These are phyloP conservation scores for Neocloeon triangulifer DNA, from an alignment of 1,140 invertebrate genomes.

Conservation along the genomic window DNA sequence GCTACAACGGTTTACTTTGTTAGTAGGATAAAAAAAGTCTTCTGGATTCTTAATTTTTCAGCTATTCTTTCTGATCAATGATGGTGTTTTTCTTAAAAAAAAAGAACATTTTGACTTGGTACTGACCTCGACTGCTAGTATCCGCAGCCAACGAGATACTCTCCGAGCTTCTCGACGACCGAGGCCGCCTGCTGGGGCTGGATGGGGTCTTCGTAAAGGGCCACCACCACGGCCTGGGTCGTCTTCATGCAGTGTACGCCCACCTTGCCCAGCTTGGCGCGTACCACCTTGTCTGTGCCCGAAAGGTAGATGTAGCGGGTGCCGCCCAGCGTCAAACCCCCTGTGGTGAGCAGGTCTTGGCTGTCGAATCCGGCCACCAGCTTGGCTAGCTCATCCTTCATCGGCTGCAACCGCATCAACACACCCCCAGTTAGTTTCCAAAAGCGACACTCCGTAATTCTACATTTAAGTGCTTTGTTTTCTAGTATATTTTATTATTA, in stretches of 20 bases:
- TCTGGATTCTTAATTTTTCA: too few species aligned
- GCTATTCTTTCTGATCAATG: too few species aligned
- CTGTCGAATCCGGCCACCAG: slow-evolving; percentile 69
- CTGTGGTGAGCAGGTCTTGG: slow-evolving; percentile 59
- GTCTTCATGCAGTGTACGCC: slow-evolving; percentile 89
- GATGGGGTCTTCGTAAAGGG: slow-evolving; percentile 81
- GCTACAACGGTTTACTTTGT: too few species aligned
- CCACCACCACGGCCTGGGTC: slow-evolving; percentile 77
- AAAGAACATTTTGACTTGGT: slow-evolving; percentile 13
- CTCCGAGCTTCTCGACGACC: slow-evolving; percentile 85
- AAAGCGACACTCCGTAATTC: too few species aligned
- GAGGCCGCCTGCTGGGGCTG: slow-evolving; percentile 84
- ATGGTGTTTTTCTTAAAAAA: too few species aligned
- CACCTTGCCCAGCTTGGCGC: slow-evolving; percentile 73
- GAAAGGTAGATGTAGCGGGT: slow-evolving; percentile 82
- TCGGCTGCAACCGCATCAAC: slow-evolving; percentile 59
- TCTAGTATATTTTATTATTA: too few species aligned
- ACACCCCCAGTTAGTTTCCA: too few species aligned
- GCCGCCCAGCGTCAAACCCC: slow-evolving; percentile 69
- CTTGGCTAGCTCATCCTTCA: slow-evolving; percentile 70
- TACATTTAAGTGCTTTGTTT: too few species aligned
- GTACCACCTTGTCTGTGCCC: slow-evolving; percentile 71
- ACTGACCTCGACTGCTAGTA: too few species aligned
- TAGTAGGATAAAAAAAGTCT: too few species aligned
- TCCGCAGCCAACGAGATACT: slow-evolving; percentile 82